Evolutionary conservation across 30 jellyfish, hydroid and myxozoan genomes (phyloP).

Genomic region (Chrysaora quinquecirrha): DNA sequence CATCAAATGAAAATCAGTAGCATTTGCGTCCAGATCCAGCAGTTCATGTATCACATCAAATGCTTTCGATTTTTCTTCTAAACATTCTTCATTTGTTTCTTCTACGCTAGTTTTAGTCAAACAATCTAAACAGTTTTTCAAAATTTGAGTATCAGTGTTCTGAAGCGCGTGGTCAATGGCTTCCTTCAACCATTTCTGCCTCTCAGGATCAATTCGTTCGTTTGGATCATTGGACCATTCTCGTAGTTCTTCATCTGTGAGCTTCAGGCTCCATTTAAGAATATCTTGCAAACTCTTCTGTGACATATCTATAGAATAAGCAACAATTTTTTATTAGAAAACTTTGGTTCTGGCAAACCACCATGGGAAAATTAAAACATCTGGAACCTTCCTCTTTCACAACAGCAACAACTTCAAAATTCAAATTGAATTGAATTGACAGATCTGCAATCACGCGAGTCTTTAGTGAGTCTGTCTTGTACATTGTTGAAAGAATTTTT

Average conservation of each 20-base stretch:
- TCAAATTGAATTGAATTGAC: too few species aligned
- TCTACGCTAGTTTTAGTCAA: constrained; percentile 13
- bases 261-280: constrained; percentile 61
- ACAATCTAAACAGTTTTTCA: constrained; percentile 46
- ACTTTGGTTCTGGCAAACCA: too few species aligned
- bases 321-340: too few species aligned
- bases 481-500: too few species aligned
- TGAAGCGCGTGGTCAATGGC: constrained; percentile 63
- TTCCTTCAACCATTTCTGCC: constrained; percentile 70
- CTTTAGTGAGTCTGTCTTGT: too few species aligned
- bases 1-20: constrained; percentile 57
- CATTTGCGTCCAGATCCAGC: constrained; percentile 71
- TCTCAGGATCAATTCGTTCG: constrained; percentile 65
- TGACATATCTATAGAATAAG: too few species aligned
- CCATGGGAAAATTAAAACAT: too few species aligned
- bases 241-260: constrained; percentile 71
- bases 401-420: too few species aligned
- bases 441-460: too few species aligned
- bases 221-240: constrained; percentile 41
- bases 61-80: constrained; percentile 46
- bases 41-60: constrained; percentile 53
- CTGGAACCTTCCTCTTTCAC: too few species aligned
- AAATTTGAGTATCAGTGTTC: constrained; percentile 55
- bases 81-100: constrained; percentile 16
- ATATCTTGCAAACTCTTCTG: constrained; percentile 45